phyloP scores from a whole-genome alignment of 2,888 invertebrate species.

The Schrankia costaestrigalis region DNA sequence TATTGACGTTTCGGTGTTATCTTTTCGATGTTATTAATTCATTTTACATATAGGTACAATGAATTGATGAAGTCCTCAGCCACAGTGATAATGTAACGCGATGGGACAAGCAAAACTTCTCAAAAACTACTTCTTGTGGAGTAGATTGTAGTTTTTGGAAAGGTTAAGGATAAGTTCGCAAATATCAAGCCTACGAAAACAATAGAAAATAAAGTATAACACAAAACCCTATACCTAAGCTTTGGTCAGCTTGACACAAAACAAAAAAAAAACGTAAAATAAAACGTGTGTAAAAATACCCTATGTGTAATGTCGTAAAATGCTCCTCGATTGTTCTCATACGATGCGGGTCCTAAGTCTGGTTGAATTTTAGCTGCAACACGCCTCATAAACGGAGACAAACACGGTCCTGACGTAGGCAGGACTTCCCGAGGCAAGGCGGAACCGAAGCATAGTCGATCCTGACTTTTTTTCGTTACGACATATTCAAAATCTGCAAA shows the following conservation, averaged over 20 bases:
- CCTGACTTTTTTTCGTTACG: constrained; percentile 67
- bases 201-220: too few relatives aligned
- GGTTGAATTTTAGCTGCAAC: constrained; percentile 46
- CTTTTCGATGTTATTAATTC: not conserved
- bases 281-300: too few relatives aligned
- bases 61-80: too few relatives aligned
- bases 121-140: too few relatives aligned
- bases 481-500: constrained; percentile 78
- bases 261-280: not conserved
- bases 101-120: too few relatives aligned
- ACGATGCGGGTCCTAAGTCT: constrained; percentile 55
- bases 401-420: constrained; percentile 59
- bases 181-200: too few relatives aligned
- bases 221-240: too few relatives aligned
- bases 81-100: too few relatives aligned
- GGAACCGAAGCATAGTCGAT: constrained; percentile 76
- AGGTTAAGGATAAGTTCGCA: too few relatives aligned
- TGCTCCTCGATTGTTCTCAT: constrained; percentile 52
- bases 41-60: too few relatives aligned
- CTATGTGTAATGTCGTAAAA: constrained; percentile 58
- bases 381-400: constrained; percentile 74
- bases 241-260: not conserved
- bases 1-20: not conserved
- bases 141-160: too few relatives aligned
- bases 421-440: constrained; percentile 66